Base-by-base conservation (phyloP, 2,888 invertebrate species). In the Crepidodera aurea region DNA sequence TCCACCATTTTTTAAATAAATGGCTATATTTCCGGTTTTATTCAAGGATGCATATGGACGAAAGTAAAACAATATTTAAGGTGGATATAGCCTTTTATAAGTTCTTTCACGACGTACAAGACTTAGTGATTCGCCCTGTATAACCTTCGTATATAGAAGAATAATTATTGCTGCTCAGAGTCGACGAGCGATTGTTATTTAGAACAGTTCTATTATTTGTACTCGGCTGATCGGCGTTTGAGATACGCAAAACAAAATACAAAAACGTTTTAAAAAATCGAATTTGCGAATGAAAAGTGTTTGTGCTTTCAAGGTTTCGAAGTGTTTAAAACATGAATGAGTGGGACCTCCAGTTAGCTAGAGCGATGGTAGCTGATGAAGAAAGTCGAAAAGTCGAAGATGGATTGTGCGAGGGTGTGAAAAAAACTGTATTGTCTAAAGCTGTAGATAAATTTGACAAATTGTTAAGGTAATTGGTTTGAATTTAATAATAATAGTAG, bases 271-370 rank as follows among this genome's bases (percentile, higher is more conserved):
- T 40, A 12, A 40, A 40, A 40, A 18, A 16, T 6, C 18, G 40
- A 13, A 5, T 44, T 32, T 32, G 18, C 29, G 15, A 54, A 54
- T 54, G 54, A 44, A 54, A 12, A 18, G 42, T 54, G 8, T 39
- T 51, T 51, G 51, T 34, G 4, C 5, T 16, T 40, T 40, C 12
- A 4, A 10, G 2, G 2, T 2, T 13, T 27, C 7, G 29, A 37
- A 40, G 37, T 53, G 19, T n/a, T 16, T 19, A 27, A 42, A 66
- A 66, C 16, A 89, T 92, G 90, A 88, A 90, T 81, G 91, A 91
- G 79, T 86, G 87, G 77, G 89, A 90, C 78, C 77, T 93, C 64
- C 86, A 88, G 69, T 82, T 92, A 74, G 92, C 92, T 2, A 86
- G 88, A 60, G 90, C 90, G 10, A 82, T 92, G 73, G 89, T 88